These are phyloP conservation scores for Lemur catta DNA, from an alignment of 2,797 vertebrate genomes.

Conservation along the genomic window DNA sequence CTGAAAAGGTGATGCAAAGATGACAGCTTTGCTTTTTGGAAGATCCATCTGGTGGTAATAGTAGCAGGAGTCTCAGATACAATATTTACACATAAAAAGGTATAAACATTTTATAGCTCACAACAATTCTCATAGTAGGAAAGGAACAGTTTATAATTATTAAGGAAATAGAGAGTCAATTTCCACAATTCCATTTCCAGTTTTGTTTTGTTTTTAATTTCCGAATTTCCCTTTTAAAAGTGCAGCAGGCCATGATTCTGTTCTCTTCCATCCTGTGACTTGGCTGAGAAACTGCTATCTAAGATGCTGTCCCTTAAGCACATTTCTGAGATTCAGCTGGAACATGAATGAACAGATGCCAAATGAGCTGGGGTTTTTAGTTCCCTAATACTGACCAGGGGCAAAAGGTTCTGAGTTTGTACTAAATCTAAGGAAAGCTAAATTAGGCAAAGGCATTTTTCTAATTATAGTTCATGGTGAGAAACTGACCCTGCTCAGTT, in stretches of 20 bases:
- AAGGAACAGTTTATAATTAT: not conserved
- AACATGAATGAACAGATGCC: not conserved
- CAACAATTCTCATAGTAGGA: not conserved
- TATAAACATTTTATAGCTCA: not conserved
- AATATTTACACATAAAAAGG: not conserved
- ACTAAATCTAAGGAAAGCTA: not conserved
- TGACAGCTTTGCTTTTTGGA: not conserved
- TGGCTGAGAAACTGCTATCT: not conserved
- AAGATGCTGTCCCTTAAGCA: not conserved
- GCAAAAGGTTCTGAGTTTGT: not conserved
- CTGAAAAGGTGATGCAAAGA: not conserved
- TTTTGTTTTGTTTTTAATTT: not conserved
- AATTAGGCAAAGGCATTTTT: not conserved
- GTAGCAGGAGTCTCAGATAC: not conserved
- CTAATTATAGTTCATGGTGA: not conserved
- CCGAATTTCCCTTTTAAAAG: conserved; percentile 7
- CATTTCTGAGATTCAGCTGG: not conserved
- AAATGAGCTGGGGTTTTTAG: not conserved
- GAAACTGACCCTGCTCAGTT: not conserved
- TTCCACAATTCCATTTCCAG: not conserved
- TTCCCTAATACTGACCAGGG: not conserved
- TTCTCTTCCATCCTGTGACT: not conserved
- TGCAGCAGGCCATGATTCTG: not conserved
- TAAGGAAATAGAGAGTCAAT: not conserved
- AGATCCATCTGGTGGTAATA: not conserved